Conservation (phyloP, 2,113 vertebrate genomes). For the Syngnathus scovelli region DNA sequence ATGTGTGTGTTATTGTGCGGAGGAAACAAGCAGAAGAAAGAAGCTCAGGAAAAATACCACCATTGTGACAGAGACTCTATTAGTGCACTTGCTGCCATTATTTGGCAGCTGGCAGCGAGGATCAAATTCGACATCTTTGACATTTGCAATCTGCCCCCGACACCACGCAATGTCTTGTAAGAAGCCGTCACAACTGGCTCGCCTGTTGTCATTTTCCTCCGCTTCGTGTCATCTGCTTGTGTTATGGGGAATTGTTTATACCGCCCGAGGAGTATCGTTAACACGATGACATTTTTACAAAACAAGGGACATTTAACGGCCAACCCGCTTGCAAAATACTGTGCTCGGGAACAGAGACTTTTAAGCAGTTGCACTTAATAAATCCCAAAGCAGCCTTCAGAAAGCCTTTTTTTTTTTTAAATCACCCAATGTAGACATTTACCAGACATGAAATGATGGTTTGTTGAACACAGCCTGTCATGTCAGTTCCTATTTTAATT, state of each 20-base stretch:
- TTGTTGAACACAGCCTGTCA: neutral
- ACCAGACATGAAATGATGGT: neutral
- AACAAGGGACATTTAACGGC: constrained; percentile 20
- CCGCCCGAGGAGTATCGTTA: constrained; percentile 13
- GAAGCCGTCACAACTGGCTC: constrained; percentile 43
- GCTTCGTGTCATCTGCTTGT: constrained; percentile 22
- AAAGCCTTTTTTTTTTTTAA: neutral
- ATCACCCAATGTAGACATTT: neutral
- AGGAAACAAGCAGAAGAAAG: neutral
- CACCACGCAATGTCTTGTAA: constrained; percentile 36
- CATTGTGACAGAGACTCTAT: constrained; percentile 1
- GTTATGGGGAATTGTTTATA: constrained; percentile 38
- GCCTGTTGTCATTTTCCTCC: constrained; percentile 32
- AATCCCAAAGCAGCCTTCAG: neutral
- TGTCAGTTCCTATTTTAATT: neutral
- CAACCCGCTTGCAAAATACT: constrained; percentile 6
- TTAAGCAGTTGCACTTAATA: neutral
- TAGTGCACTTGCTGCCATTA: constrained; percentile 22
- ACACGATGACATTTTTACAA: constrained; percentile 13
- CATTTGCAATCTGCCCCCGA: constrained; percentile 52
- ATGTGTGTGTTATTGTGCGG: constrained; percentile 5
- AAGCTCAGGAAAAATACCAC: constrained; percentile 4
- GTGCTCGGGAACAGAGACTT: neutral
- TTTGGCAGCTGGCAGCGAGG: constrained; percentile 22
- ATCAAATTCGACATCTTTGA: constrained; percentile 54